phyloP scores from a whole-genome alignment of 2,797 vertebrate species.

The Pseudomugil gertrudae region DNA sequence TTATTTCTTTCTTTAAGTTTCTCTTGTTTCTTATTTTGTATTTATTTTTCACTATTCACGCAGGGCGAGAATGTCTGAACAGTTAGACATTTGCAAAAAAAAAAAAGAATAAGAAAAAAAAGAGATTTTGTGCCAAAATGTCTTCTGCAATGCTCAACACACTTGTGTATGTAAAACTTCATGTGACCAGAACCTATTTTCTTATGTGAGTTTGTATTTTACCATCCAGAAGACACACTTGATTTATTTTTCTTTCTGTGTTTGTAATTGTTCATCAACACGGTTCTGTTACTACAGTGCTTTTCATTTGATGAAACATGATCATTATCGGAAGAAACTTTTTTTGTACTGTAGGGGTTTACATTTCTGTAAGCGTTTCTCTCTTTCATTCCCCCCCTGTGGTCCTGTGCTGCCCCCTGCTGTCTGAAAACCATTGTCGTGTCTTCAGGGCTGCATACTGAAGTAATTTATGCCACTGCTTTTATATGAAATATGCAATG shows the following conservation, averaged over 20 bases:
- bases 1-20: conserved; percentile 25
- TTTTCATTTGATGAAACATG: conserved; percentile 60
- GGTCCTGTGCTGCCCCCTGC: conserved; percentile 75
- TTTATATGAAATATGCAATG: conserved; percentile 53
- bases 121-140: conserved; percentile 95
- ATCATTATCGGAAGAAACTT: conserved; percentile 63
- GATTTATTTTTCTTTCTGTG: conserved; percentile 62
- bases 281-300: conserved; percentile 60
- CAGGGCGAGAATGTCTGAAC: conserved; percentile 32
- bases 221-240: conserved; percentile 88
- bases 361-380: conserved; percentile 41
- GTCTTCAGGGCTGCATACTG: conserved; percentile 43
- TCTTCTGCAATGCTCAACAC: conserved; percentile 87
- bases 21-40: conserved; percentile 23
- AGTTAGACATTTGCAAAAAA: conserved; percentile 41
- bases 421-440: conserved; percentile 55
- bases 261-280: conserved; percentile 59
- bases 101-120: conserved; percentile 45
- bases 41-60: conserved; percentile 31
- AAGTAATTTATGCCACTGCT: conserved; percentile 45
- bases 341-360: conserved; percentile 58
- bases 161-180: conserved; percentile 79
- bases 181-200: conserved; percentile 92
- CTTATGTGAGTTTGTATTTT: conserved; percentile 98
- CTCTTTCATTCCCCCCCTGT: conserved; percentile 40